Conservation (phyloP, 2,888 invertebrate species). For the Scelioninae gen. 2 region DNA sequence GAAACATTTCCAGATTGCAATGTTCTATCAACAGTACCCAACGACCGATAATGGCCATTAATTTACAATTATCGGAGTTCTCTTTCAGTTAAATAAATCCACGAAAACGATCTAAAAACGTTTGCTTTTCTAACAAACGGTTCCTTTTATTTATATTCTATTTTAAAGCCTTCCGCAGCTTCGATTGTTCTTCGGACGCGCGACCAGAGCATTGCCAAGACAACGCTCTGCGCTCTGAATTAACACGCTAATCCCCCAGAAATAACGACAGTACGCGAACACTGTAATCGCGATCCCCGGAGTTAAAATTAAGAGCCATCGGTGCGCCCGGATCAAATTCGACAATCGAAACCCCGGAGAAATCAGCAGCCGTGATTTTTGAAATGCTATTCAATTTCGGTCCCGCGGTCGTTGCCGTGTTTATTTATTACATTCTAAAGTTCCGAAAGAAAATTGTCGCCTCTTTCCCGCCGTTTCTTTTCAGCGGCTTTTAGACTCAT, state of each 20-base stretch:
- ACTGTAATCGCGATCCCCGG: constrained; percentile 1
- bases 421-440: constrained; percentile 14
- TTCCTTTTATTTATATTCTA: constrained; percentile 15
- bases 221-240: neutral
- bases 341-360: constrained; percentile 32
- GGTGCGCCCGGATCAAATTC: constrained; percentile 4
- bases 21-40: neutral
- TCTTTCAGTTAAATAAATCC: neutral
- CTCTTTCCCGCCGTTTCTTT: constrained; percentile 38
- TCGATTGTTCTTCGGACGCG: constrained; percentile 8
- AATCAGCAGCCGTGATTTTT: constrained; percentile 26
- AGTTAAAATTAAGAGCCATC: neutral
- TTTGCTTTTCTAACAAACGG: constrained; percentile 6
- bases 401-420: constrained; percentile 8
- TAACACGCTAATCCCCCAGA: constrained; percentile 6
- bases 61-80: neutral
- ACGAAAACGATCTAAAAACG: neutral
- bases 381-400: constrained; percentile 22
- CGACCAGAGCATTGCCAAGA: constrained; percentile 6
- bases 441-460: constrained; percentile 33
- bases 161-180: constrained; percentile 14
- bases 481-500: constrained; percentile 61
- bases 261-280: constrained; percentile 16
- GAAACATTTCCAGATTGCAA: no score
- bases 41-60: neutral